Evolutionary conservation across 1,140 invertebrate genomes (phyloP).

Genomic region (Acromyrmex echinatior): DNA sequence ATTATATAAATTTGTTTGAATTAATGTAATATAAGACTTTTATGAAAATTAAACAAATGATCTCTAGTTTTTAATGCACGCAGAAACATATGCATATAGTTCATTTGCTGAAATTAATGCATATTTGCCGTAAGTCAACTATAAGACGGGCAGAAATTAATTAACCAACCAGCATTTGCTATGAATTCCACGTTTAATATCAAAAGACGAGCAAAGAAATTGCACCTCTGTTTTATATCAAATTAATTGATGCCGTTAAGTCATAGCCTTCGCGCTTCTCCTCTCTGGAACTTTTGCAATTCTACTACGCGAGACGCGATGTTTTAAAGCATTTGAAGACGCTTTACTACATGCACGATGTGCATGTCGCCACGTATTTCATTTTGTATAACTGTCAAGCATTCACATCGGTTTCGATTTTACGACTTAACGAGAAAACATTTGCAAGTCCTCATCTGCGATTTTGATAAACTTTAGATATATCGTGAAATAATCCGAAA

Average conservation of each 20-base stretch:
- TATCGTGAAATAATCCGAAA: neutral
- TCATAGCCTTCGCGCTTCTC: constrained; percentile 39
- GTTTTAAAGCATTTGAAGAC: constrained; percentile 35
- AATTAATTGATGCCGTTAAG: constrained; percentile 60
- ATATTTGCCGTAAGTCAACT: constrained; percentile 5
- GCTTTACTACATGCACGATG: neutral
- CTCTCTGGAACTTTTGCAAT: constrained; percentile 38
- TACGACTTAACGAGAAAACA: constrained; percentile 27
- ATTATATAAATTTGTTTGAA: neutral
- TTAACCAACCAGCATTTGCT: constrained; percentile 49
- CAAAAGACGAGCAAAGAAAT: constrained; percentile 47
- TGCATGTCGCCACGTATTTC: constrained; percentile 31
- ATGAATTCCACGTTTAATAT: constrained; percentile 62
- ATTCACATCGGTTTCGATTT: constrained; percentile 23
- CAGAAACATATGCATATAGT: neutral
- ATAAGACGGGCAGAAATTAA: constrained; percentile 51
- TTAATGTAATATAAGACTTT: neutral
- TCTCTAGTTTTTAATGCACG: neutral
- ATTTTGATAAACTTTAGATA: constrained; percentile 38
- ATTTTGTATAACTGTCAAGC: constrained; percentile 34
- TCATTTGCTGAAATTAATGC: constrained; percentile 9
- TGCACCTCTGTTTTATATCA: constrained; percentile 54
- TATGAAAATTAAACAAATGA: neutral
- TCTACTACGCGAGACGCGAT: constrained; percentile 28
- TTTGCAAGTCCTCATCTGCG: neutral